Evolutionary conservation across 2,888 invertebrate genomes (phyloP), one percentile per base, ranked within the genome.

Genomic region (Hypercompe scribonia): DNA sequence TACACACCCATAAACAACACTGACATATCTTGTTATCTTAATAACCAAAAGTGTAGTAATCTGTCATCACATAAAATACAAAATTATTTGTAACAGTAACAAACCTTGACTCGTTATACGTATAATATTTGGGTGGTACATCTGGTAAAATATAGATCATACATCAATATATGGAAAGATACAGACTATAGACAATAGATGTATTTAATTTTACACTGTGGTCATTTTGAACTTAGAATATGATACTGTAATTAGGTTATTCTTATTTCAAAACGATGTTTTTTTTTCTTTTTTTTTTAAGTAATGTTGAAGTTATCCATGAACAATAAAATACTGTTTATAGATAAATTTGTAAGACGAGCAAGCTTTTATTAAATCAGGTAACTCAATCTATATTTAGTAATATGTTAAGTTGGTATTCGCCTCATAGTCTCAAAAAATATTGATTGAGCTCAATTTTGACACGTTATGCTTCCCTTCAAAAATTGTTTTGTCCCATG

Each of bases 151-250:
- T 46, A 46, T 5, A 46, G 46, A 7, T 21, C 21, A 46, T 46
- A 46, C n/a, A n/a, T n/a, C n/a, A 46, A 46, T 46, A 69, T 39
- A 7, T 39, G 21, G 18, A 34, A 68, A 18, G 11, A 42, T 10
- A 39, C 21, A 36, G 21, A 54, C 65, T 31, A 71, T 65, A 36
- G n/a, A 54, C 36, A 18, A 65, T 65, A 39, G 39, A n/a, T n/a
- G n/a, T n/a, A n/a, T 71, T 65, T 34, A 54, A n/a, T 33, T 65
- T 28, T 65, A 71, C 24, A 50, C 50, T 21, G 15, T 54, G 24
- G 65, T 65, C 65, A 70, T 70, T 70, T 70, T 65, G 36, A 65
- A 54, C 4, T 54, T 21, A 50, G n/a, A 39, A 36, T 65, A 54
- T 31, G 36, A 65, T 70, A 64, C 21, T 28, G 65, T 70, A 54